phyloP scores from a whole-genome alignment of 2,113 vertebrate species.

The Steatornis caripensis region DNA sequence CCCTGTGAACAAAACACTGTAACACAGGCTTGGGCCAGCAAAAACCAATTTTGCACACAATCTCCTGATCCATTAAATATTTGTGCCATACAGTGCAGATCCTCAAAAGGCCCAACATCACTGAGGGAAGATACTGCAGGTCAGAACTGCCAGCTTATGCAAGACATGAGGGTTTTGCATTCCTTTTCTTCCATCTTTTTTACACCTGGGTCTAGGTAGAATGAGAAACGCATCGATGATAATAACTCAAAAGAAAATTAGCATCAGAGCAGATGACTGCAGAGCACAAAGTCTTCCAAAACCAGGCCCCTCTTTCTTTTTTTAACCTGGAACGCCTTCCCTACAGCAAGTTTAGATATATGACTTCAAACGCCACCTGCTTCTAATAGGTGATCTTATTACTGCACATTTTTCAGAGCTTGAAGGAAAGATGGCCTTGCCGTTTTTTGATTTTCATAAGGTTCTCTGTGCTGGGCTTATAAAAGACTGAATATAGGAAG shows the following conservation, averaged over 20 bases:
- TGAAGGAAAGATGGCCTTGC: not conserved
- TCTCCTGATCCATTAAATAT: not conserved
- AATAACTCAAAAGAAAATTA: not conserved
- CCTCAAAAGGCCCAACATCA: not conserved
- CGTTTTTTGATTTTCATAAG: not conserved
- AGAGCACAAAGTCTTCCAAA: not conserved
- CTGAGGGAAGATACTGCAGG: not conserved
- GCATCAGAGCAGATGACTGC: not conserved
- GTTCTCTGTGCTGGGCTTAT: not conserved
- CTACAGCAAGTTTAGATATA: not conserved
- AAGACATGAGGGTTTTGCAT: not conserved
- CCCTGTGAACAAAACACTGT: not conserved
- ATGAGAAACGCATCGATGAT: not conserved
- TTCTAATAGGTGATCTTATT: not conserved
- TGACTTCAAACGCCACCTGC: not conserved
- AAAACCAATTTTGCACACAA: not conserved
- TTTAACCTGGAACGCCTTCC: not conserved
- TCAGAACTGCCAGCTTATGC: not conserved
- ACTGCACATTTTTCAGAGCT: not conserved
- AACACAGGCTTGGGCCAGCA: not conserved
- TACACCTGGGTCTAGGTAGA: not conserved
- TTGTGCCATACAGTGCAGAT: not conserved
- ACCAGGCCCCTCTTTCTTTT: not conserved
- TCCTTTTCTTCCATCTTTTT: not conserved
- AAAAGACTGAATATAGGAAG: not conserved